Percentiles rank a stretch among this genome's conserved stretches.
phyloP scores from a whole-genome alignment of 2,113 vertebrate genomes.

The Centrocercus urophasianus region DNA sequence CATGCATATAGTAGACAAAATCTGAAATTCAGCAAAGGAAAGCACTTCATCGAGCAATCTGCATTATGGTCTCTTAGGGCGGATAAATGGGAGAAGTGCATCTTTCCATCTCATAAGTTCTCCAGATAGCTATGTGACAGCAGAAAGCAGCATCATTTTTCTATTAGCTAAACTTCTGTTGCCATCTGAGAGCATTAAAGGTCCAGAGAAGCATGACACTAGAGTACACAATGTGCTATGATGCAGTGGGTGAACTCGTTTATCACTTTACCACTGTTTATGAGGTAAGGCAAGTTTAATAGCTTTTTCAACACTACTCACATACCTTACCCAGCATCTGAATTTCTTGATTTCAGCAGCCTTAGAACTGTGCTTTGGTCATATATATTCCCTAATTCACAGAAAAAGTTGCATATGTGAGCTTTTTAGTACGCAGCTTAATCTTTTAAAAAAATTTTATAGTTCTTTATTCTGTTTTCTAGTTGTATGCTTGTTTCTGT shows the following conservation, averaged over 20 bases:
- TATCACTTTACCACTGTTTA: neutral
- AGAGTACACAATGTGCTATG: neutral
- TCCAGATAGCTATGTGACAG: neutral
- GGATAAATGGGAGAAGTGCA: fast-evolving
- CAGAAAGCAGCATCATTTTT: neutral
- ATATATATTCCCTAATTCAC: neutral
- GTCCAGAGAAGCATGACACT: neutral
- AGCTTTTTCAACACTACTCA: neutral
- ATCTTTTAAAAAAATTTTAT: neutral
- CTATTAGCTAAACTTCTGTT: neutral
- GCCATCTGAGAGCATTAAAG: neutral
- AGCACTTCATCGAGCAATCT: neutral
- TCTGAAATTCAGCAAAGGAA: neutral
- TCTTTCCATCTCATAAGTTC: neutral
- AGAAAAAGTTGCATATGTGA: neutral
- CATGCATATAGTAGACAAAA: fast-evolving
- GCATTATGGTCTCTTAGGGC: neutral
- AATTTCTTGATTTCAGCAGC: neutral
- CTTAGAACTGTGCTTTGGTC: neutral
- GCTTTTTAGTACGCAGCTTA: neutral
- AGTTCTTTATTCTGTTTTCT: neutral
- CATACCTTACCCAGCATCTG: neutral
- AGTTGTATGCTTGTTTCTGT: neutral
- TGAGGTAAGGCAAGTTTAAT: neutral
- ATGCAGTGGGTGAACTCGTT: neutral